Evolutionary conservation across 2,797 vertebrate species (phyloP).

Genomic region (Delichon dasypus): DNA sequence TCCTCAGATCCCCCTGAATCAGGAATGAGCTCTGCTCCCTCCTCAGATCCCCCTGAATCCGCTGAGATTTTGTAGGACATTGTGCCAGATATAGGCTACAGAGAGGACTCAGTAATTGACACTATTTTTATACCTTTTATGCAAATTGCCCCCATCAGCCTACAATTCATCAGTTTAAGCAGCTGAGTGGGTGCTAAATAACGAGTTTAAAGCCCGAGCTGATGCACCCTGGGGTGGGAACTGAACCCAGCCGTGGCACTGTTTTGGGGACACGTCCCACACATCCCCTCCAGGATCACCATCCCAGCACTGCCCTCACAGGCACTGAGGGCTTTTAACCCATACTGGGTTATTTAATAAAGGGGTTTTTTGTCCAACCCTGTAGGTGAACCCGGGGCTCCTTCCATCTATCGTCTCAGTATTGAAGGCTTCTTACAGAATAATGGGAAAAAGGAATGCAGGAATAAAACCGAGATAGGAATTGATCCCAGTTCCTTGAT

Average conservation of each 20-base stretch:
- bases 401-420: background rate
- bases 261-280: background rate
- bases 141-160: conserved; percentile 11
- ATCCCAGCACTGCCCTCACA: background rate
- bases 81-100: background rate
- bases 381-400: background rate
- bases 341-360: background rate
- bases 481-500: background rate
- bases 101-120: background rate
- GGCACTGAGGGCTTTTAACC: background rate
- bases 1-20: background rate
- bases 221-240: background rate
- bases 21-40: background rate
- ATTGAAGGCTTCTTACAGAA: background rate
- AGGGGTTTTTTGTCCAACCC: background rate
- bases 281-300: background rate
- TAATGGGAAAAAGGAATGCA: background rate
- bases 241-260: background rate
- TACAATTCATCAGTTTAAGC: background rate
- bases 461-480: background rate
- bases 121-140: conserved; percentile 22
- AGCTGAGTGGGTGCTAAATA: background rate
- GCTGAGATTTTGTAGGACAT: background rate
- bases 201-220: background rate
- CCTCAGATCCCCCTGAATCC: background rate